Percentiles rank a stretch among this genome's conserved stretches.
Evolutionary conservation across 2,797 vertebrate species (phyloP).

Genomic region (Apogon hyalosoma): DNA sequence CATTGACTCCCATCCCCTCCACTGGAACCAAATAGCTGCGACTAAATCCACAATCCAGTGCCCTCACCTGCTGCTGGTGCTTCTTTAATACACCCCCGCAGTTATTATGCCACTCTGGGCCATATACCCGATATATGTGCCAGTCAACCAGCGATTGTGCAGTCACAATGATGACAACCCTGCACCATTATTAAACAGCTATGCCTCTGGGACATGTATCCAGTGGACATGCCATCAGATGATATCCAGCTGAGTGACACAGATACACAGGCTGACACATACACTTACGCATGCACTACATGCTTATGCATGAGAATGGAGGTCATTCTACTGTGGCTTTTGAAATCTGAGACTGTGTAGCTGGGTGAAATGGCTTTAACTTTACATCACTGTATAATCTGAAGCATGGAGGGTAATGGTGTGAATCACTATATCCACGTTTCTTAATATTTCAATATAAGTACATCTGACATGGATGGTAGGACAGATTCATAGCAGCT

Average conservation of each 20-base stretch:
- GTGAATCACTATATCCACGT: too few species aligned
- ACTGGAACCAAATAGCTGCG: constrained; percentile 41
- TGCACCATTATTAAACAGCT: constrained; percentile 35
- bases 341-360: too few species aligned
- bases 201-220: constrained; percentile 19
- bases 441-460: too few species aligned
- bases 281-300: neutral
- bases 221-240: constrained; percentile 8
- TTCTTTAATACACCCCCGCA: constrained; percentile 32
- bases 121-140: constrained; percentile 25
- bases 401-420: too few species aligned
- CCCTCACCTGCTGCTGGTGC: constrained; percentile 40
- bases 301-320: neutral
- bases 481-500: too few species aligned
- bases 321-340: neutral
- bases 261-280: constrained; percentile 4
- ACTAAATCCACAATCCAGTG: constrained; percentile 50
- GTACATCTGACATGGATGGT: too few species aligned
- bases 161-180: constrained; percentile 28
- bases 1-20: constrained; percentile 39
- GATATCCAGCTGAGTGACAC: constrained; percentile 18
- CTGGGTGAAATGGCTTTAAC: too few species aligned
- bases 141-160: constrained; percentile 29
- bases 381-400: too few species aligned
- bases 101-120: constrained; percentile 25